Evolutionary conservation across 2,888 invertebrate genomes (phyloP).

Genomic region (Polydrusus pterygomalis): DNA sequence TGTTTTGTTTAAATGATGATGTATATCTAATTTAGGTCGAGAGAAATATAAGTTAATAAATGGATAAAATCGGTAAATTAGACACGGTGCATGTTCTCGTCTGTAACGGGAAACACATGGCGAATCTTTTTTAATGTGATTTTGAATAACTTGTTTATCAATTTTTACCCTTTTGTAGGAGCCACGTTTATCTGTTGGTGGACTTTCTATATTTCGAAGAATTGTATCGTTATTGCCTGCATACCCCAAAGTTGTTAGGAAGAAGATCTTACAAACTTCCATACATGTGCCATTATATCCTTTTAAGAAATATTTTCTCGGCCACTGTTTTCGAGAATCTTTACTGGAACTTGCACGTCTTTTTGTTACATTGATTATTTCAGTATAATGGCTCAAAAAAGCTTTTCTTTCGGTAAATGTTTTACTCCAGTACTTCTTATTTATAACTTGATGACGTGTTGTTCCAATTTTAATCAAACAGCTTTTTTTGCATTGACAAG

Average conservation of each 20-base stretch:
- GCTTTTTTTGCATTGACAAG: too few relatives aligned
- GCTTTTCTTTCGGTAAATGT: background rate
- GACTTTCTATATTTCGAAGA: background rate
- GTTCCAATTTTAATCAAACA: too few relatives aligned
- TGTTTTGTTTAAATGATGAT: too few relatives aligned
- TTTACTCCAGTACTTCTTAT: background rate
- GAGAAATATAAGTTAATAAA: too few relatives aligned
- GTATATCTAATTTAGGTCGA: too few relatives aligned
- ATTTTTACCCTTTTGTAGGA: background rate
- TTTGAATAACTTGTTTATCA: background rate
- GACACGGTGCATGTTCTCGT: background rate
- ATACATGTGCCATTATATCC: background rate
- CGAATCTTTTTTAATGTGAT: background rate
- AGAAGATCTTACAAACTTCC: background rate
- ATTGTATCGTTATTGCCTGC: background rate
- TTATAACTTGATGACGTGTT: background rate
- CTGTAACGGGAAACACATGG: background rate
- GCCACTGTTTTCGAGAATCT: background rate
- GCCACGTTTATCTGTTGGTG: constrained; percentile 1
- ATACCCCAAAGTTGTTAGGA: background rate
- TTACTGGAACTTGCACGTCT: background rate
- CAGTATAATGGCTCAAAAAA: background rate
- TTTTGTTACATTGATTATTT: background rate
- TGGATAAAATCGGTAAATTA: too few relatives aligned
- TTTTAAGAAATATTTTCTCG: background rate